Evolutionary conservation across 2,888 invertebrate species (phyloP), one percentile per base, ranked within the genome.

Genomic region (Pachycephus smyrnensis): DNA sequence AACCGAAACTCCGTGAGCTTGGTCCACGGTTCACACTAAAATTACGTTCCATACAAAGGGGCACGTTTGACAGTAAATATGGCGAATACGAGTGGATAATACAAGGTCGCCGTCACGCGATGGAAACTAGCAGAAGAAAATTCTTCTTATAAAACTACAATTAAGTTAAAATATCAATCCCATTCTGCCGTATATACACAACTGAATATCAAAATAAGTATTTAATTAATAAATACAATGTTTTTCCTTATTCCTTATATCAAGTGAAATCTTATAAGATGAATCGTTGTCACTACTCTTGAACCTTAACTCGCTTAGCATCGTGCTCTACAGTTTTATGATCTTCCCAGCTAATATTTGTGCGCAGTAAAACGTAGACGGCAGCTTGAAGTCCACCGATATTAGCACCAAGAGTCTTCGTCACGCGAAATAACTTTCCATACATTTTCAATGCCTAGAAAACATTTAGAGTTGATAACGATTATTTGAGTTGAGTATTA

Each of bases 51-150:
- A 92, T 99, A 73, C 99, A 99, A 91, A 97, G 98, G 90, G 99
- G 99, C 75, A 98, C 98, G 0, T 99, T 99, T 92, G 98, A 99
- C 92, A 97, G 98, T 75, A 98, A 98, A 92, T 96, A 95, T 87
- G 99, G 99, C 0, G 98, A 99, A 91, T 99, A 96, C 91, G 97
- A 98, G 91, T 99, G 99, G 98, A 96, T 98, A 84, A 96, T 96
- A 86, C 95, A 95, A 77, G 97, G 97, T 82, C 95, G 97, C 91
- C 93, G 99, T 33, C 98, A 99, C 92, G 96, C 97, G 87, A 95
- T 99, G 96, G 99, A 99, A 92, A 96, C 97, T 0, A 97, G 97
- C 82, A 94, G 99, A 88, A 94, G 98, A 90, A 95, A 96, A 89
- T 99, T 99, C 93, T 97, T 97, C 93, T 94, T 99, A 88, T 99